These are phyloP conservation scores for Eulithis prunata DNA, from an alignment of 2,888 invertebrate species.

Conservation along the genomic window DNA sequence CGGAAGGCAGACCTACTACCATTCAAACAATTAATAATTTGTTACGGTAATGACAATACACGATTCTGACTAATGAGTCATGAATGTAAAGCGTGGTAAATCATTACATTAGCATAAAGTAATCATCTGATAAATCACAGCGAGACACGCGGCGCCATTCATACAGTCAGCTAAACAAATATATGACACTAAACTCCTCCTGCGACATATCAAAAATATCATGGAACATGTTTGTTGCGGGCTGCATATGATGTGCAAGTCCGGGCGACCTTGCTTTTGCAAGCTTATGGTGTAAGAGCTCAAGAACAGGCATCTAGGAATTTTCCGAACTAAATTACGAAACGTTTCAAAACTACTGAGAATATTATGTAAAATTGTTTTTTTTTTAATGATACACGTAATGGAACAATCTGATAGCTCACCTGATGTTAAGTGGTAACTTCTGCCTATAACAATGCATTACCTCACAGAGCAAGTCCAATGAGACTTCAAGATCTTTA, in stretches of 20 bases:
- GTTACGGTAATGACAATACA: conserved; percentile 11
- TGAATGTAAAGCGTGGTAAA: conserved; percentile 20
- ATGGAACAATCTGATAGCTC: no score
- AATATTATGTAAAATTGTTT: not conserved
- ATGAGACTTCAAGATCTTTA: no score
- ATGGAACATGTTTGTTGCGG: not conserved
- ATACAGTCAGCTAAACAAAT: conserved; percentile 11
- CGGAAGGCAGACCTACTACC: no score
- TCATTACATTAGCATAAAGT: conserved; percentile 27
- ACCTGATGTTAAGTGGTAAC: no score
- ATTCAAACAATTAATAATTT: conserved; percentile 9
- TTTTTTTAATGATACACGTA: no score
- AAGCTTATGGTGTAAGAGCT: not conserved
- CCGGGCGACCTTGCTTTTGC: conserved; percentile 14
- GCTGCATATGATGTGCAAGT: conserved; percentile 9
- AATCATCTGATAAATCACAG: conserved; percentile 26
- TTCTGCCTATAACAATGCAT: no score
- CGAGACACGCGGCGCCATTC: conserved; percentile 15
- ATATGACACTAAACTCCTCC: no score
- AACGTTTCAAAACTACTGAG: not conserved
- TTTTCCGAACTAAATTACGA: not conserved
- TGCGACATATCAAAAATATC: not conserved
- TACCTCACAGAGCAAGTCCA: no score
- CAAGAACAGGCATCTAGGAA: conserved; percentile 6
- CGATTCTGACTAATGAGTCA: conserved; percentile 19